These are phyloP conservation scores for Andrena fulva DNA, from an alignment of 2,888 invertebrate species.

Conservation along the genomic window DNA sequence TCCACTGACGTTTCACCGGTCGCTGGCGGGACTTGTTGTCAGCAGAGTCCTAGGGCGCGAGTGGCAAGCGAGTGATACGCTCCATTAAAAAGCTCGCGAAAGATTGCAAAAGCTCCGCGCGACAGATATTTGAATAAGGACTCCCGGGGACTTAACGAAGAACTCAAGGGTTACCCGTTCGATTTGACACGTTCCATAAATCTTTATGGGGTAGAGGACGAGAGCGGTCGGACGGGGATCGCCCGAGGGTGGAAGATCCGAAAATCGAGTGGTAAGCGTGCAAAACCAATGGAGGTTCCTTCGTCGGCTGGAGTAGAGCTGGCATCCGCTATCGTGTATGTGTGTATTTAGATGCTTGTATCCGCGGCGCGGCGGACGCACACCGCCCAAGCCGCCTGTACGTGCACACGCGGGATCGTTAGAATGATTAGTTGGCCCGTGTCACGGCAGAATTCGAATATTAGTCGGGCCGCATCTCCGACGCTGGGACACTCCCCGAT, in stretches of 20 bases:
- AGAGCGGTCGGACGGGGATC: constrained; percentile 68
- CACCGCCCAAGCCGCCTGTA: constrained; percentile 28
- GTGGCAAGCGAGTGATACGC: no score
- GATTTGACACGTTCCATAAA: constrained; percentile 81
- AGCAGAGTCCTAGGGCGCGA: no score
- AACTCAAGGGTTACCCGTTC: constrained; percentile 80
- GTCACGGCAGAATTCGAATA: constrained; percentile 81
- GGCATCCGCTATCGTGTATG: background rate
- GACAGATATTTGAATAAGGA: constrained; percentile 43
- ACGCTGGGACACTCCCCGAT: constrained; percentile 55
- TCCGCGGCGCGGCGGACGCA: constrained; percentile 18
- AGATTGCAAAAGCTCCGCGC: background rate
- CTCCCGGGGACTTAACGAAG: constrained; percentile 72
- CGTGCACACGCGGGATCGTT: constrained; percentile 71
- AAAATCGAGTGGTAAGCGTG: constrained; percentile 72
- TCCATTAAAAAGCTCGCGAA: no score
- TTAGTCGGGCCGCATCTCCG: constrained; percentile 66
- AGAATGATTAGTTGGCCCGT: constrained; percentile 80
- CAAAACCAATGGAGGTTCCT: constrained; percentile 64
- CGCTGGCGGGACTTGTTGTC: no score
- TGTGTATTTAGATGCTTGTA: no score
- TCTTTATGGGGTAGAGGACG: constrained; percentile 73
- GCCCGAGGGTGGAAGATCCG: constrained; percentile 73
- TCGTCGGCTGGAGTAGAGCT: constrained; percentile 30
- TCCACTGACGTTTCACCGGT: no score